phyloP scores from a whole-genome alignment of 1,140 invertebrate species.

The Bradynema listronoti region DNA sequence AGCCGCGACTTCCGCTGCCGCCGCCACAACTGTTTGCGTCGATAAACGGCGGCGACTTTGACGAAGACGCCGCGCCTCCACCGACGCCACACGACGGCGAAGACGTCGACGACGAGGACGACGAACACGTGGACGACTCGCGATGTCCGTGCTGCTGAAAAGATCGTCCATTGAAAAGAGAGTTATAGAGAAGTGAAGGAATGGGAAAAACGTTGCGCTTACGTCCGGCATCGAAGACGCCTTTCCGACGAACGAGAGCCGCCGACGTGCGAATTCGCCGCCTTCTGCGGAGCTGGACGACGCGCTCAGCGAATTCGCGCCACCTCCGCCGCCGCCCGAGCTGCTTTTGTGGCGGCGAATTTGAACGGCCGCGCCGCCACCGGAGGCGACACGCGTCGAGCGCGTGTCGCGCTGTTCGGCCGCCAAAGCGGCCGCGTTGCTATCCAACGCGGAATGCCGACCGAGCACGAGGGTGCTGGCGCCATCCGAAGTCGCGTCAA shows the following conservation, averaged over 20 bases:
- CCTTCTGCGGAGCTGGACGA: constrained; percentile 12
- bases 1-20: constrained; percentile 5
- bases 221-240: constrained; percentile 48
- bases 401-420: not conserved
- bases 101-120: constrained; percentile 24
- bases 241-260: constrained; percentile 41
- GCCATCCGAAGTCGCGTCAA: constrained; percentile 60
- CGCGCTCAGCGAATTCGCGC: constrained; percentile 1
- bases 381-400: too few species aligned
- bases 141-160: constrained; percentile 1
- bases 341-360: constrained; percentile 28
- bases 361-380: not conserved
- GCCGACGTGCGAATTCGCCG: constrained; percentile 17
- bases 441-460: constrained; percentile 19
- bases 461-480: constrained; percentile 36
- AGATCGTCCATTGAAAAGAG: not conserved
- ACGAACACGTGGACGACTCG: constrained; percentile 13
- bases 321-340: too few species aligned
- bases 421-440: constrained; percentile 12
- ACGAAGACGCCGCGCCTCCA: constrained; percentile 24
- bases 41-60: not conserved
- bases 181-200: not conserved
- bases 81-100: constrained; percentile 1
- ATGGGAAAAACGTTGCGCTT: not conserved
- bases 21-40: too few species aligned